Evolutionary conservation across 2,888 invertebrate species (phyloP).

Genomic region (Merodon equestris): DNA sequence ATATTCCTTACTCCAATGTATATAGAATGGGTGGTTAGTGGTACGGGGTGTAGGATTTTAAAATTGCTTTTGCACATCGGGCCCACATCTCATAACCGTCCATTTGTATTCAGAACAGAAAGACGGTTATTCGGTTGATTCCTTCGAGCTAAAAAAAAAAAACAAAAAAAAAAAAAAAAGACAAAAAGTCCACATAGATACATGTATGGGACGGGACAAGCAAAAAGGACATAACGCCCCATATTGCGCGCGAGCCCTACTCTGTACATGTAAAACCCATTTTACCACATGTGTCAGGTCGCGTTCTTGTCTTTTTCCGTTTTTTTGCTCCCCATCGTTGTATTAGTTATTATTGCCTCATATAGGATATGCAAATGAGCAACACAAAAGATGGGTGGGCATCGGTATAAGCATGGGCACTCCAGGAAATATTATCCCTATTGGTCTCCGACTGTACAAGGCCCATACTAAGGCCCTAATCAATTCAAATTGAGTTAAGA

Average conservation of each 20-base stretch:
- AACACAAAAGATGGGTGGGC: conserved; percentile 39
- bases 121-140: conserved; percentile 64
- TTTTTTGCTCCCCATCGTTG: conserved; percentile 33
- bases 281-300: conserved; percentile 64
- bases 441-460: conserved; percentile 15
- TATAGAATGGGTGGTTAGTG: neutral
- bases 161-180: conserved; percentile 31
- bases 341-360: conserved; percentile 67
- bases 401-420: conserved; percentile 29
- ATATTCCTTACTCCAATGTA: neutral
- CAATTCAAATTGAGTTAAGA: conserved; percentile 68
- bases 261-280: conserved; percentile 67
- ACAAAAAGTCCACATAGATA: conserved; percentile 25
- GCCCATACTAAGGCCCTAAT: conserved; percentile 47
- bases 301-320: neutral
- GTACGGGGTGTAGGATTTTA: conserved; percentile 62
- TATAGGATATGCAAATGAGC: conserved; percentile 64
- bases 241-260: conserved; percentile 66
- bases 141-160: conserved; percentile 60
- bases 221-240: conserved; percentile 68
- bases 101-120: conserved; percentile 72
- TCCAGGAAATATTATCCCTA: conserved; percentile 44
- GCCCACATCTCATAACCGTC: conserved; percentile 71
- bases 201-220: conserved; percentile 59
- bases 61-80: conserved; percentile 69